Base-by-base conservation (phyloP, 1,140 invertebrate genomes). In the Euura lappo region DNA sequence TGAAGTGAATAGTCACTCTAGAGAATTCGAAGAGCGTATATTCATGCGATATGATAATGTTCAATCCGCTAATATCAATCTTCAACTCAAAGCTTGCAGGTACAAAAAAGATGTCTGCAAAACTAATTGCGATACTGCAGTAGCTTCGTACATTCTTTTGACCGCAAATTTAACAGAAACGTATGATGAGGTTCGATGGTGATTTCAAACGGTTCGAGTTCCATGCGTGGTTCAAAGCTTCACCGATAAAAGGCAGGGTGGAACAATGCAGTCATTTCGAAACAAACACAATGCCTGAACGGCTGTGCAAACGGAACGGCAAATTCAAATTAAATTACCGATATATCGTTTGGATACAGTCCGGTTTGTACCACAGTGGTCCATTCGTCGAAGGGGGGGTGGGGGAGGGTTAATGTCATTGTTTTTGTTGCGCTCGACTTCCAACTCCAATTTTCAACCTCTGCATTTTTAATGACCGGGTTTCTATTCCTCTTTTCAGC, bases 281-380 rank as follows among this genome's bases (percentile, higher is more conserved):
- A 60, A 60, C 5, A 60, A 60, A 60, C 51, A 60, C 51, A 60
- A 60, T 60, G 51, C 51, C 51, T n/a, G 51, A 60, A 60, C 51
- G 51, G 51, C 13, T 60, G 51, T n/a, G 51, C 51, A 60, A 60
- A 60, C 51, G 51, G 51, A 60, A 60, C 51, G 51, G 51, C 51
- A 60, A 60, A 60, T 60, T 60, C 51, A 60, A 60, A 60, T 60
- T 60, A 60, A 60, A 60, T 60, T 60, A 60, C 51, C 51, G 51
- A 60, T 60, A 60, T 60, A 60, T 28, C 28, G 28, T 28, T 28
- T 28, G 28, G 28, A 28, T 28, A 28, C 28, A 28, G 28, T 28
- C 28, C 28, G 28, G 28, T 28, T 28, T 28, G 28, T 28, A 28
- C 28, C 28, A 28, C 28, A 28, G 28, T 28, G 28, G 28, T 28